A percentile compares a stretch with the other conserved stretches of the same genome.
Evolutionary conservation across 1,140 invertebrate species (phyloP).

Genomic region (Protaetia brevitarsis): DNA sequence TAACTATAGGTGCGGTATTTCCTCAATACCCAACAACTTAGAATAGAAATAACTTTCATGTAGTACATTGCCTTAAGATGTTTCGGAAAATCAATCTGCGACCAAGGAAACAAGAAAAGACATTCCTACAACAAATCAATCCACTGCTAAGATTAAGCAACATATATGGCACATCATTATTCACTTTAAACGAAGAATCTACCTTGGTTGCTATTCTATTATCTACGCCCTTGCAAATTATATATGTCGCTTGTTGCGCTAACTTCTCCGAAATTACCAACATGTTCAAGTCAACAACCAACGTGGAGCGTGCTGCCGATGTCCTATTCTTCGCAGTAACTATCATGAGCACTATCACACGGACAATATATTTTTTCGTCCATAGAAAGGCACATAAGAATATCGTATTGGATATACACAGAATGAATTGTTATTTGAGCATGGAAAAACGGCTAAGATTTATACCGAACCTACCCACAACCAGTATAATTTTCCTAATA

Average conservation of each 20-base stretch:
- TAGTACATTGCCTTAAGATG: no score
- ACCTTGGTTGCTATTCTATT: background rate
- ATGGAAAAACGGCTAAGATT: background rate
- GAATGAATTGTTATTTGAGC: background rate
- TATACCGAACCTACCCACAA: no score
- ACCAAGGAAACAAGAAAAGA: background rate
- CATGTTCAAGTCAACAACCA: background rate
- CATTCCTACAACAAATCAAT: background rate
- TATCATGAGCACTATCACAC: background rate
- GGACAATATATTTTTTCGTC: background rate
- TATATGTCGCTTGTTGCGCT: background rate
- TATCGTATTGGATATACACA: background rate
- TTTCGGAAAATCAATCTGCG: no score
- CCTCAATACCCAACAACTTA: no score
- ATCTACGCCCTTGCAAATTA: background rate
- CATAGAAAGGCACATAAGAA: background rate
- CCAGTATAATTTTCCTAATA: no score
- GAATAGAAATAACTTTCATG: no score
- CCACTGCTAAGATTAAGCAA: background rate
- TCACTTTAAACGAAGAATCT: background rate
- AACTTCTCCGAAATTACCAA: background rate
- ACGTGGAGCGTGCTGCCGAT: background rate
- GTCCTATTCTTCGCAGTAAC: background rate
- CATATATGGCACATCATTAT: background rate
- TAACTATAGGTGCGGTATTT: no score